phyloP scores from a whole-genome alignment of 2,113 vertebrate genomes.

The Pandion haliaetus region DNA sequence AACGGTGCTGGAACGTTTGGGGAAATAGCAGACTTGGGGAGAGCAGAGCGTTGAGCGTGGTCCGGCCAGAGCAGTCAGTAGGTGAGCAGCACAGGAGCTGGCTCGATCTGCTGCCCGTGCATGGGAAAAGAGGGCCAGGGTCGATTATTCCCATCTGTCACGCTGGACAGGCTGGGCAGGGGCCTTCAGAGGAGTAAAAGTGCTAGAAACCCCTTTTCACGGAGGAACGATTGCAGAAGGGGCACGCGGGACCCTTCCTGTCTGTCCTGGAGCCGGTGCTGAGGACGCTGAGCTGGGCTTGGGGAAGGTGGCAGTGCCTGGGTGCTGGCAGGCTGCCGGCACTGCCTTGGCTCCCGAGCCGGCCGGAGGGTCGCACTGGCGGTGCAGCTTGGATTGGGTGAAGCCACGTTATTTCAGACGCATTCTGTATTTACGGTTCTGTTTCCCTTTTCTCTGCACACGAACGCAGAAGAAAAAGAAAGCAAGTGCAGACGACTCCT shows the following conservation, averaged over 20 bases:
- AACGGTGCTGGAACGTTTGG: background rate
- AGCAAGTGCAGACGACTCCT: rapidly evolving
- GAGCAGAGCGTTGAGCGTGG: rapidly evolving
- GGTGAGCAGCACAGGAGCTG: rapidly evolving
- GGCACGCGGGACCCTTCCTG: too few relatives aligned
- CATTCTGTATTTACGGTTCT: rapidly evolving
- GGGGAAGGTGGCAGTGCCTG: background rate
- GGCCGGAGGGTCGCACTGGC: too few relatives aligned
- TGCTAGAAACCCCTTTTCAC: background rate
- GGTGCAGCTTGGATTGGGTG: background rate
- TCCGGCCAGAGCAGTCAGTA: rapidly evolving
- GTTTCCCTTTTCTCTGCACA: background rate
- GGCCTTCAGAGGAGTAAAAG: rapidly evolving
- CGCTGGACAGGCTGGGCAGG: background rate
- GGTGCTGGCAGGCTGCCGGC: background rate
- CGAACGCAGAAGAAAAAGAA: background rate
- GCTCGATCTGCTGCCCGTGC: background rate
- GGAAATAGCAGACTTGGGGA: background rate
- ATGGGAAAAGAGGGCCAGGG: background rate
- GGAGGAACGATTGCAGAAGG: rapidly evolving
- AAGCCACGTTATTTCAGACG: rapidly evolving
- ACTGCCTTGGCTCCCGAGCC: background rate
- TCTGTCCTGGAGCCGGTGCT: background rate
- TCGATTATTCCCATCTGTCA: background rate
- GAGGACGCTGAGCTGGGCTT: too few relatives aligned